Evolutionary conservation across 2,797 vertebrate species (phyloP), one percentile per base, ranked within the genome.

Genomic region (Diplodus puntazzo): DNA sequence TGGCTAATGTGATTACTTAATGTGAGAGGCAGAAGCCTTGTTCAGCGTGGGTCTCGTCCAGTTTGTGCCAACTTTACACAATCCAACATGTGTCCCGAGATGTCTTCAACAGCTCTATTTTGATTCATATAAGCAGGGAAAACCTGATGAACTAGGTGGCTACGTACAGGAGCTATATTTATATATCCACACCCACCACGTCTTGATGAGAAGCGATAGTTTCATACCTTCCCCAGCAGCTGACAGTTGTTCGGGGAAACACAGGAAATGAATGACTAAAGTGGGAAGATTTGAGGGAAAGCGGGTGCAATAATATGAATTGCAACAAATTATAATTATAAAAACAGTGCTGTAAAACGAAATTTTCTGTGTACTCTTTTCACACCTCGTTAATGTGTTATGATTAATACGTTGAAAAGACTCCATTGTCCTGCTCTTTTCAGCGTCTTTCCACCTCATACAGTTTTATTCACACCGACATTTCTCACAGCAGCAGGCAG

Each of bases 61-160:
- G 3, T 30, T 30, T 30, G 30, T 30, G 30, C 30, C 5, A 3
- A 30, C 30, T 5, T 30, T 3, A 5, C 30, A 30, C 30, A 30
- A 30, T 30, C 30, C 30, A 30, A 30, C 30, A 30, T 42, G 16
- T 68, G 25, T 21, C 48, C 18, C 30, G 5, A 3, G 3, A 20
- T 7, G n/a, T 27, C 23, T 57, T 52, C 14, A 5, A 3, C 57
- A 46, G 12, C 30, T 62, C 16, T 69, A 2, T 79, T 71, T 68
- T 43, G 10, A 74, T 64, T 74, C 2, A 4, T 34, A 53, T 21
- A 53, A 53, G 23, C 55, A 80, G 60, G 73, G 18, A 42, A 77
- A 69, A 75, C 81, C 64, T 46, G 21, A 77, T 61, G 39, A 85
- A 62, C 55, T 50, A 55, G 59, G 49, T 77, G 76, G 46, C 64